A percentile compares a stretch with the other conserved stretches of the same genome.
phyloP scores from a whole-genome alignment of 2,797 vertebrate genomes.

The Varecia variegata region DNA sequence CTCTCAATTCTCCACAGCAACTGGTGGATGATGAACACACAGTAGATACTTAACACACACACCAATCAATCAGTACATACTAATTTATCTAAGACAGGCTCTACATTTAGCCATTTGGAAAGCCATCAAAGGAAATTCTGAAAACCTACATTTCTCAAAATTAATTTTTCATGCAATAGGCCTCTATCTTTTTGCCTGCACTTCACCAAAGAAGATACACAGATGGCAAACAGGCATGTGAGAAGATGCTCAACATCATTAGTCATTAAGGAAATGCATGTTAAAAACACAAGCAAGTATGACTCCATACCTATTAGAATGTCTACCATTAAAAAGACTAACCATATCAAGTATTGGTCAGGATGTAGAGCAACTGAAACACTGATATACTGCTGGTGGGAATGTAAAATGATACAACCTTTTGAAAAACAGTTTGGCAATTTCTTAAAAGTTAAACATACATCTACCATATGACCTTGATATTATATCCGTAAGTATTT shows the following conservation, averaged over 20 bases:
- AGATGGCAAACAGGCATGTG: background rate
- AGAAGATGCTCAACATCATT: background rate
- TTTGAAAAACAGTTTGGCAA: background rate
- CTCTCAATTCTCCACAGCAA: background rate
- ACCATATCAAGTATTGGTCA: rapidly evolving
- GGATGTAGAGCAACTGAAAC: too few relatives aligned
- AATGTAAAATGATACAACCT: background rate
- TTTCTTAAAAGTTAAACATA: background rate
- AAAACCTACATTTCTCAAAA: background rate
- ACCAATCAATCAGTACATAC: background rate
- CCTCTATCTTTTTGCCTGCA: background rate
- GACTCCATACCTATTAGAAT: background rate
- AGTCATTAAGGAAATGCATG: background rate
- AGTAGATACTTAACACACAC: background rate
- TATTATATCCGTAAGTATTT: background rate
- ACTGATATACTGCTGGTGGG: background rate
- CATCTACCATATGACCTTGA: background rate
- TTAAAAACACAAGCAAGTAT: background rate
- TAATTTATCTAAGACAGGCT: background rate
- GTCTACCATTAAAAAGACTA: background rate
- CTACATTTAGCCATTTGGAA: background rate
- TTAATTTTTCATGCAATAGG: background rate
- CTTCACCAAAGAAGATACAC: background rate
- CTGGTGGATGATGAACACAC: background rate
- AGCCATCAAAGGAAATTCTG: background rate